Conservation (phyloP, 2,888 invertebrate genomes). For the Cerastoderma edule region DNA sequence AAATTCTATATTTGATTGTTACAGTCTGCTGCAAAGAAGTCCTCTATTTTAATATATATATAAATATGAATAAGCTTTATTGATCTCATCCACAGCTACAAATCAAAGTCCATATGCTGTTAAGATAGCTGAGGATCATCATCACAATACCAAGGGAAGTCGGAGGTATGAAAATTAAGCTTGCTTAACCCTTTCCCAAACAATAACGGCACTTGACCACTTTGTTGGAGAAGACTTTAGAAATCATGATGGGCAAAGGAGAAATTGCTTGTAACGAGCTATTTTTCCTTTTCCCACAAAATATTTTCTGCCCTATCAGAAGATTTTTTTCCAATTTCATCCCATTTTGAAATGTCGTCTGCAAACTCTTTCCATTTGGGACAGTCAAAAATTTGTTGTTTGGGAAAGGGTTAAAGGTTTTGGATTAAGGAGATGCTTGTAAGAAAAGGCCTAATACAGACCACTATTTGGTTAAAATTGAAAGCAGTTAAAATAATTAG, state of each 20-base stretch:
- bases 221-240: neutral
- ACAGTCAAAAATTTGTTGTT: neutral
- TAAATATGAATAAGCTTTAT: no score
- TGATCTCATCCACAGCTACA: constrained; percentile 59
- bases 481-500: no score
- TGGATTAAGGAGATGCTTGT: no score
- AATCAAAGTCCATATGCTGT: constrained; percentile 93
- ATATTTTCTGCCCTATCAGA: no score
- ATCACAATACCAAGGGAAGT: constrained; percentile 84
- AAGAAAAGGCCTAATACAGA: no score
- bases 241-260: neutral
- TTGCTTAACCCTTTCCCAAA: neutral
- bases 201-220: neutral
- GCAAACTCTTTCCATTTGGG: neutral
- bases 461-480: no score
- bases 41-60: no score
- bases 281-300: neutral
- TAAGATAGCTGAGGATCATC: constrained; percentile 89
- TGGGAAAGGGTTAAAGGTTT: constrained; percentile 13
- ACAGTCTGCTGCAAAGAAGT: no score
- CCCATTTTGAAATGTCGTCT: no score
- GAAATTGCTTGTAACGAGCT: constrained; percentile 9
- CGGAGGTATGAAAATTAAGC: constrained; percentile 40
- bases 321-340: no score
- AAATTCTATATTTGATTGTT: no score